phyloP scores from a whole-genome alignment of 2,888 invertebrate genomes.

The Pollenia angustigena region DNA sequence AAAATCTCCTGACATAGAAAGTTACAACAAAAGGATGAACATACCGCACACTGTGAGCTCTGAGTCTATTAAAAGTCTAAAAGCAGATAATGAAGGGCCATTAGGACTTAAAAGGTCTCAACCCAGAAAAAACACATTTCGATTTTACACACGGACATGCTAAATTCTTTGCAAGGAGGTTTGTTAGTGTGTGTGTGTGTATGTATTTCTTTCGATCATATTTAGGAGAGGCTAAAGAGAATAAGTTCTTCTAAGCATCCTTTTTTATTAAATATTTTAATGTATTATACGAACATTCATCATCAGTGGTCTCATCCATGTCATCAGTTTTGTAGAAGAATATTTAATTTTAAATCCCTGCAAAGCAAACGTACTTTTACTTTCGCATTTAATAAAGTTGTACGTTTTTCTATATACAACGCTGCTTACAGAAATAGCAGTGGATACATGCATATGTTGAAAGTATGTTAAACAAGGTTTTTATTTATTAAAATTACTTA shows the following conservation, averaged over 20 bases:
- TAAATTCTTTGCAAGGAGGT: constrained; percentile 56
- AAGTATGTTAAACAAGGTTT: too few species aligned
- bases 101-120: constrained; percentile 84
- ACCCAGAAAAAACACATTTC: constrained; percentile 76
- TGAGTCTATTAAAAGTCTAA: constrained; percentile 84
- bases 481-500: too few species aligned
- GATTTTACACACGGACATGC: constrained; percentile 24
- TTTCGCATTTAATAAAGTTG: constrained; percentile 26
- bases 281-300: constrained; percentile 72
- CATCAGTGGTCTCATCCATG: constrained; percentile 76
- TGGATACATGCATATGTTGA: neutral
- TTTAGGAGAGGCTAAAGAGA: constrained; percentile 55
- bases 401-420: constrained; percentile 66
- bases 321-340: constrained; percentile 79
- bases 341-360: constrained; percentile 82
- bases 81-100: constrained; percentile 84
- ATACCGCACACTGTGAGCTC: constrained; percentile 75
- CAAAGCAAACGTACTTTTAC: constrained; percentile 69
- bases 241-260: constrained; percentile 46
- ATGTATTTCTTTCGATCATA: constrained; percentile 44
- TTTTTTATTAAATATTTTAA: constrained; percentile 19
- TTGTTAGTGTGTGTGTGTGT: constrained; percentile 64
- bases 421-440: constrained; percentile 75
- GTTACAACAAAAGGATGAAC: constrained; percentile 71
- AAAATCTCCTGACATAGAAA: constrained; percentile 11